Evolutionary conservation across 2,113 vertebrate genomes (phyloP).

Genomic region (Salvelinus alpinus): DNA sequence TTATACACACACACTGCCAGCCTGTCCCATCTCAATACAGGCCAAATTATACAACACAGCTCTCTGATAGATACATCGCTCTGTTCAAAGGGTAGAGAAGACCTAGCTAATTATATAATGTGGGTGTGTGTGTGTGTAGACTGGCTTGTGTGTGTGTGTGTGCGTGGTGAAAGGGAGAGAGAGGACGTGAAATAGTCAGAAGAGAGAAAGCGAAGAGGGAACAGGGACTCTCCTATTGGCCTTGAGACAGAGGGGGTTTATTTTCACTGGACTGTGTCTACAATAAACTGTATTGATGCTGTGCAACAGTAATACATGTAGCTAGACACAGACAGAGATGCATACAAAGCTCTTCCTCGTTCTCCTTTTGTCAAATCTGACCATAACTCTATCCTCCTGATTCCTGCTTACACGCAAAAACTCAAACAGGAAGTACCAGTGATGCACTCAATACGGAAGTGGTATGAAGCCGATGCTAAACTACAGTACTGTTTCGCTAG

Average conservation of each 20-base stretch:
- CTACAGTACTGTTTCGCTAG: too few species aligned
- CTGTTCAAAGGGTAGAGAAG: conserved; percentile 34
- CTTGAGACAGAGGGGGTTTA: not conserved
- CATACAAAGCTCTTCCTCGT: too few species aligned
- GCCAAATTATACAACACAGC: conserved; percentile 31
- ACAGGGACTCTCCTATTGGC: too few species aligned
- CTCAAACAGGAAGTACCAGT: too few species aligned
- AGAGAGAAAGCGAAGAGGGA: not conserved
- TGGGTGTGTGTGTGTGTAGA: not conserved
- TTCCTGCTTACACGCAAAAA: too few species aligned
- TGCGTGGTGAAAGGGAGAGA: not conserved
- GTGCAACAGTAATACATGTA: too few species aligned
- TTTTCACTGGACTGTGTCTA: not conserved
- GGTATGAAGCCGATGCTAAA: too few species aligned
- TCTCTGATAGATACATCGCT: conserved; percentile 38
- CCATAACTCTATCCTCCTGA: too few species aligned
- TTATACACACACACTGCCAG: not conserved
- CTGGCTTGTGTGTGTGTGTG: not conserved
- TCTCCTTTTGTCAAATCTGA: too few species aligned
- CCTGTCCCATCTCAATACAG: conserved; percentile 39
- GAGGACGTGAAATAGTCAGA: not conserved
- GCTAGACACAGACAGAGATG: too few species aligned
- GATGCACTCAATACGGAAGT: too few species aligned
- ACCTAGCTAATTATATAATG: not conserved
- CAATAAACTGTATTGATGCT: too few species aligned